Base-by-base conservation (phyloP, 2,888 invertebrate genomes). In the Drosophila vallismaia region DNA sequence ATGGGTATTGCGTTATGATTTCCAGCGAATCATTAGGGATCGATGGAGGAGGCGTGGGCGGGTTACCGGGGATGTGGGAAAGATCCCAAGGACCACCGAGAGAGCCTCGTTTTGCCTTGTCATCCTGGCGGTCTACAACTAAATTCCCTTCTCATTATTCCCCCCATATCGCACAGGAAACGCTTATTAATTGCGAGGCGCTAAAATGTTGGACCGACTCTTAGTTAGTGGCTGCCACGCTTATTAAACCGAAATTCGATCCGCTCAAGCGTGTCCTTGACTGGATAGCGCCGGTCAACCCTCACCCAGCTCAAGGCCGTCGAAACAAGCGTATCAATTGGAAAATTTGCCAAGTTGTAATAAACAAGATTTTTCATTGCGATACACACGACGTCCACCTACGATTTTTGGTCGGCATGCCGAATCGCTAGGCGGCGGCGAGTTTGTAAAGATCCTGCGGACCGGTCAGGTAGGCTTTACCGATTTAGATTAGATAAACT, bases 341-440 rank as follows among this genome's bases (percentile, higher is more conserved):
- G 77, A 76, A 78, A 80, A 82, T 89, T 90, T 84, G 90, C 88
- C 79, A 88, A 88, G 58, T 80, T 83, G 85, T 86, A 81, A 86
- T 88, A 89, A 90, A 89, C 89, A 89, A 89, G 81, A 89, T 89
- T 83, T 75, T 83, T 54, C 81, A 86, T 76, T 82, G 75, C 86
- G 88, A 83, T 88, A 82, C 56, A 12, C 12, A 12, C 31, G 8
- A 5, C 24, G 58, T 29, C 42, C 52, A 19, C 31, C 5, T 29
- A 31, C 58, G 63, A 56, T 50, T 63, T 64, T 56, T n/a, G 26
- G 68, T 76, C 72, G 77, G 80, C 89, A 74, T 85, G 79, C 58
- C 89, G 83, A 89, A 89, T 90, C 19, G 71, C 67, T 66, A 29
- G 56, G 33, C 58, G 79, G 86, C 89, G 89, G 89, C 75, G 71